Evolutionary conservation across 2,113 vertebrate genomes (phyloP).

Genomic region (Psittacula cyanocephala): DNA sequence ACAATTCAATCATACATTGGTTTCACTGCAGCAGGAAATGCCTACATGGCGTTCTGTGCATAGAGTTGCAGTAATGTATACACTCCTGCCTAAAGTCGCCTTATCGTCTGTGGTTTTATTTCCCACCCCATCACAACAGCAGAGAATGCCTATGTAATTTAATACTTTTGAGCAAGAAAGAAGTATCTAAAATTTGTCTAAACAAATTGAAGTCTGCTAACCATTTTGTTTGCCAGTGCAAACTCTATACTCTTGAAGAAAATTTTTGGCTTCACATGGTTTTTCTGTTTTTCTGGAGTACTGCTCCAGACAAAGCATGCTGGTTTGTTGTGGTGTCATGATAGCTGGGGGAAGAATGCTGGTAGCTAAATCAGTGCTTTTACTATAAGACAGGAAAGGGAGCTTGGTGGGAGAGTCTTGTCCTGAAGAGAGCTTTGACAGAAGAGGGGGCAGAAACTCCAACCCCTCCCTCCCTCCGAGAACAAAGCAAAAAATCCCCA

Average conservation of each 20-base stretch:
- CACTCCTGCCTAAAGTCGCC: not conserved
- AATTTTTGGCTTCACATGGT: not conserved
- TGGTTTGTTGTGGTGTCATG: not conserved
- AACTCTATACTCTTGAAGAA: not conserved
- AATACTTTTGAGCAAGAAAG: not conserved
- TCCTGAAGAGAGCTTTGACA: not conserved
- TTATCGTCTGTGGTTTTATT: not conserved
- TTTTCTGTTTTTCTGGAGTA: not conserved
- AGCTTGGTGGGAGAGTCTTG: not conserved
- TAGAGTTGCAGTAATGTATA: not conserved
- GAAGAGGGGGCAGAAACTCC: fast-evolving
- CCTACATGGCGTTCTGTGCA: not conserved
- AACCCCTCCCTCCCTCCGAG: too few species aligned
- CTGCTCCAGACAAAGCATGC: not conserved
- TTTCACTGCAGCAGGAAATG: not conserved
- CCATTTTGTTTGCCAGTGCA: not conserved
- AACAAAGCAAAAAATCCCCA: not conserved
- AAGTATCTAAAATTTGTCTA: not conserved
- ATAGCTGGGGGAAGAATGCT: not conserved
- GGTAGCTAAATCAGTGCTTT: not conserved
- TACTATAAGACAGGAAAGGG: not conserved
- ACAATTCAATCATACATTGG: not conserved
- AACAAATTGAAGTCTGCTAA: not conserved
- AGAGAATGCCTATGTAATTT: not conserved
- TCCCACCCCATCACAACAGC: not conserved